Base-by-base conservation (phyloP, 1,140 invertebrate genomes). In the Drosophila biarmipes region DNA sequence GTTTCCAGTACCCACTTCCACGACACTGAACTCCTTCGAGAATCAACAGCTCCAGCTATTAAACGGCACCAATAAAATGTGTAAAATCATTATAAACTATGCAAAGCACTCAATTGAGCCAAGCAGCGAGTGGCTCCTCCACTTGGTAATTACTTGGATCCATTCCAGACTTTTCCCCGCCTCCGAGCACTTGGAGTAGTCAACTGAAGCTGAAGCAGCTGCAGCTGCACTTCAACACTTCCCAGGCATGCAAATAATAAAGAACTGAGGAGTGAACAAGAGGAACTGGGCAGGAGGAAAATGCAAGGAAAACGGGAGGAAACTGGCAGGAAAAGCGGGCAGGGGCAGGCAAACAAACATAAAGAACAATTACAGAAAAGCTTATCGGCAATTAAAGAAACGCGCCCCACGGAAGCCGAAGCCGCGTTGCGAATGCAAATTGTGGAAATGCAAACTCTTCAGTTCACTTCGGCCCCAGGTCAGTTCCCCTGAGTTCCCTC, bases 261-360 rank as follows among this genome's bases (percentile, higher is more conserved):
- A 62, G 69, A 62, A 35, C 68, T 38, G 34, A 55, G 42, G 43
- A 53, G 21, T 29, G 27, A 53, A 17, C 34, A 14, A 21, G 19
- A 17, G n/a, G 57, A 12, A 17, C 19, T 24, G 12, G 38, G 19
- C 56, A 15, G 19, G 57, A 10, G 14, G 19, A 27, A 10, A 10
- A 11, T 21, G 11, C 4, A 29, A 31, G 49, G 38, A 14, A 24
- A 38, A 37, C 8, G 17, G 31, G 8, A 29, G 38, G 49, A n/a
- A n/a, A n/a, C n/a, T n/a, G n/a, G n/a, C n/a, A 34, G 12, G 31
- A 35, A 45, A n/a, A 35, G 40, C 29, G 27, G 37, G 27, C 21
- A 37, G 14, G 12, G 46, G 42, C 78, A 63, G 48, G 58, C 68
- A 85, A 79, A 75, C 77, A 82, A 84, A 80, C 69, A 82, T 59